These are phyloP conservation scores for Stenchaetothrips biformis DNA, from an alignment of 2,888 invertebrate genomes.

Conservation along the genomic window DNA sequence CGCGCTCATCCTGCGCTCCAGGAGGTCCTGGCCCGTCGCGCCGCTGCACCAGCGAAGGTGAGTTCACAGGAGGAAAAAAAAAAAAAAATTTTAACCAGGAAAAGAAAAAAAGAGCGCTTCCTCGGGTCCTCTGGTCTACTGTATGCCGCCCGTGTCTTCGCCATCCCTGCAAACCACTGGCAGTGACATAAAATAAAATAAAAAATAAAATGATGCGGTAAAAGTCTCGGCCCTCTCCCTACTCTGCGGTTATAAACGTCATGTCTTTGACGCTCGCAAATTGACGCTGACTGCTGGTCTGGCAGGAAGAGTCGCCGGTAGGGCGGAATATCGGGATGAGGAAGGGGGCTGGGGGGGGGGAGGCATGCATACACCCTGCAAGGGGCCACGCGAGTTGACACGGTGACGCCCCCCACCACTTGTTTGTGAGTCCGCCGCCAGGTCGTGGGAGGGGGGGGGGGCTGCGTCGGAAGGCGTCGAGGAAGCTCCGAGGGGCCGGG, in stretches of 20 bases:
- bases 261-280: neutral
- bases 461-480: no score
- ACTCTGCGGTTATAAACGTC: neutral
- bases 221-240: slow-evolving; percentile 43
- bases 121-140: no score
- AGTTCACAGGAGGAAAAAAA: no score
- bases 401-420: no score
- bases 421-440: no score
- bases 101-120: no score
- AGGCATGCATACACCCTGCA: neutral
- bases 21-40: slow-evolving; percentile 72
- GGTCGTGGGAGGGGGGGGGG: no score
- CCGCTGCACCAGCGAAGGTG: slow-evolving; percentile 65
- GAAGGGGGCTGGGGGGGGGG: neutral
- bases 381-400: no score
- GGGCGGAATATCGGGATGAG: neutral
- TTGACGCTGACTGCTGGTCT: neutral
- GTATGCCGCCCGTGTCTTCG: neutral
- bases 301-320: neutral
- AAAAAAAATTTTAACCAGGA: no score
- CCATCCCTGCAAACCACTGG: neutral
- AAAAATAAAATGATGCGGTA: slow-evolving; percentile 35
- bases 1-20: slow-evolving; percentile 61
- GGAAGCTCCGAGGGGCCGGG: neutral
- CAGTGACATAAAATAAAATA: neutral